Base-by-base conservation (phyloP, 2,888 invertebrate species). In the Drosophila antonietae region DNA sequence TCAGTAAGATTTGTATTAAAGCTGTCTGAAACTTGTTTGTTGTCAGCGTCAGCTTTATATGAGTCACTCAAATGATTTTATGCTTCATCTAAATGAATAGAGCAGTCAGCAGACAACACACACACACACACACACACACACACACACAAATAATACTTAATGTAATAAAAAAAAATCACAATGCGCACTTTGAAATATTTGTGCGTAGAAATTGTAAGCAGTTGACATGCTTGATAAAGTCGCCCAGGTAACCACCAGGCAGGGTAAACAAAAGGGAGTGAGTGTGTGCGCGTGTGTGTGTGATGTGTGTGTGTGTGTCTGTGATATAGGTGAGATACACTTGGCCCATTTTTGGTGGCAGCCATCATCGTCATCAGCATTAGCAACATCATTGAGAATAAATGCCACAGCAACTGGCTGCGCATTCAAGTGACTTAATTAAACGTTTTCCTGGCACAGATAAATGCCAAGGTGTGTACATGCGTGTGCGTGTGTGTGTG, bases 371-470 rank as follows among this genome's bases (percentile, higher is more conserved):
- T 79, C 84, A 84, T 87, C 85, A 87, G 68, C 82, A 84, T 83
- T 83, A 84, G 82, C 80, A 87, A 84, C 88, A 79, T 83, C 88
- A 84, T 83, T 87, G 82, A 84, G 85, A 87, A 77, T 84, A 87
- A 87, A 81, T 87, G 88, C 82, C 82, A 87, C 72, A 84, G 76
- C 85, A 83, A 84, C 84, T 69, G 71, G 76, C 75, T 80, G 80
- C 85, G 85, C 83, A 83, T 83, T 85, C 78, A 82, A 85, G 85
- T 83, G 85, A 85, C 85, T 85, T 85, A 85, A 84, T 84, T 84
- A 83, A 83, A 82, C 78, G 83, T 78, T 83, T 82, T 83, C 81
- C 78, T 83, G 75, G 66, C 78, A 75, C 81, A 86, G 80, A 86
- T 80, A 82, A 80, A 80, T 83, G 78, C 68, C 67, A 39, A 66